Evolutionary conservation across 2,888 invertebrate genomes (phyloP), one percentile per base, ranked within the genome.

Genomic region (Philereme vetulata): DNA sequence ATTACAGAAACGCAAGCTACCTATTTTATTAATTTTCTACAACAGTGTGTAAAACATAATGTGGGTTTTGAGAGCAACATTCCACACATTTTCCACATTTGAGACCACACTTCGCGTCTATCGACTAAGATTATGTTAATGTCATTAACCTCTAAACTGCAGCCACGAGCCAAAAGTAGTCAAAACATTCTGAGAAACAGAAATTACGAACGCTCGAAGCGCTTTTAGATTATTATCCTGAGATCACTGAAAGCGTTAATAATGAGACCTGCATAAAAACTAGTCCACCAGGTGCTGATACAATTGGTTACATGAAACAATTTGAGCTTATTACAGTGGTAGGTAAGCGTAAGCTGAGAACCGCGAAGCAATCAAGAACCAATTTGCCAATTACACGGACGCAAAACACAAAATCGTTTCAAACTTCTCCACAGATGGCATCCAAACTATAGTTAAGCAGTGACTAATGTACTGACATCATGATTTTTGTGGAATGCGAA

Each of bases 61-160:
- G 77, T 85, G 76, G 83, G 82, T 85, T 84, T 84, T 68, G 78
- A 73, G 81, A 76, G 76, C 84, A 71, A 65, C 74, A 78, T 78
- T 78, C 78, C 80, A n/a, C n/a, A n/a, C n/a, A n/a, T n/a, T n/a
- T n/a, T n/a, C n/a, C n/a, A n/a, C n/a, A n/a, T n/a, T n/a, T n/a
- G n/a, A 80, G 78, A 80, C 75, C 75, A 71, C 67, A 72, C 72
- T 75, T 57, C 68, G 71, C 70, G 72, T 71, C 45, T 74, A 72
- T 71, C 71, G 71, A 74, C 79, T 78, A 80, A 78, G 75, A 77
- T 74, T 66, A 64, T 65, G 56, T 68, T 70, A 78, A 80, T 79
- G 79, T 74, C 80, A 77, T 81, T 85, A 81, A 84, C 85, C 84
- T 81, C 80, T 72, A 79, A 82, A 80, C 72, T 67, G 61, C 51